Evolutionary conservation across 2,888 invertebrate species (phyloP).

Genomic region (Chydorus sphaericus): DNA sequence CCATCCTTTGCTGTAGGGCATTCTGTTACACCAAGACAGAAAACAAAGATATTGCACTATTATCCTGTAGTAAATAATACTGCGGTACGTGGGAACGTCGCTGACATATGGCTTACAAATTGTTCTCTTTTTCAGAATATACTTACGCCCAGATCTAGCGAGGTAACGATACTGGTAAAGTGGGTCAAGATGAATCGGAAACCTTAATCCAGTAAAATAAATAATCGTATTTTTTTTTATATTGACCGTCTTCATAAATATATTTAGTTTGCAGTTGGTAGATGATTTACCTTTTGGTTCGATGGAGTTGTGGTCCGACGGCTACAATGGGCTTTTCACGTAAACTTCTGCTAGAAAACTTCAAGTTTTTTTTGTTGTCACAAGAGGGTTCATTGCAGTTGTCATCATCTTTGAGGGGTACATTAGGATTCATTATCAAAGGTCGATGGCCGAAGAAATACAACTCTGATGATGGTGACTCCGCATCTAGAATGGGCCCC

Average conservation of each 20-base stretch:
- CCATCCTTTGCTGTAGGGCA: slow-evolving; percentile 14
- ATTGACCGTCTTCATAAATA: neutral
- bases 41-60: no score
- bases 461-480: no score
- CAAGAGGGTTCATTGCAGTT: neutral
- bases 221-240: neutral
- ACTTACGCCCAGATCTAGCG: slow-evolving; percentile 15
- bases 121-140: no score
- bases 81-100: no score
- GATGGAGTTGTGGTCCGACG: no score
- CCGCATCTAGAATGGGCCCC: neutral
- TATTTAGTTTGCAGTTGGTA: no score
- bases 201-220: neutral
- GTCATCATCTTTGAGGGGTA: neutral
- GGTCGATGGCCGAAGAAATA: neutral
- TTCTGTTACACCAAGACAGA: no score
- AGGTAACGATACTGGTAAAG: slow-evolving; percentile 13
- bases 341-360: no score
- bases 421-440: neutral
- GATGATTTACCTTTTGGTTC: no score
- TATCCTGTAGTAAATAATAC: no score
- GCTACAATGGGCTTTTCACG: no score
- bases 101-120: no score
- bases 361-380: neutral
- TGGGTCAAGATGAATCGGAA: slow-evolving; percentile 14